Evolutionary conservation across 2,113 vertebrate genomes (phyloP).

Genomic region (Macroglossus sobrinus): DNA sequence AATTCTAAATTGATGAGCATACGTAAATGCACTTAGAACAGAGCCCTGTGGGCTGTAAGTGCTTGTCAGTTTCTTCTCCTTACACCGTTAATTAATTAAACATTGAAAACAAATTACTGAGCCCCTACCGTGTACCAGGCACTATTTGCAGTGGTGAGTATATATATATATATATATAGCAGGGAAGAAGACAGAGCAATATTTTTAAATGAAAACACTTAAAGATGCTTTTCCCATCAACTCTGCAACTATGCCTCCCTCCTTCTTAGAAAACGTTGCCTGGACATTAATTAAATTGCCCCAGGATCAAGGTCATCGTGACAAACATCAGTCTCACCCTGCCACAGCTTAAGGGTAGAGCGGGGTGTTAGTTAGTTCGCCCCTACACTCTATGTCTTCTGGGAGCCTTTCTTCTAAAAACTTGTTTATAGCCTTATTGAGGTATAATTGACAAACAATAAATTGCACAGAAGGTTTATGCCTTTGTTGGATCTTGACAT

Average conservation of each 20-base stretch:
- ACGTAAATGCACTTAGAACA: not conserved
- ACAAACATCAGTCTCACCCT: not conserved
- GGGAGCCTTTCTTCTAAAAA: not conserved
- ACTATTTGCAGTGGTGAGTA: rapidly evolving
- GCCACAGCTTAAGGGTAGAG: not conserved
- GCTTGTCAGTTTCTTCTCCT: not conserved
- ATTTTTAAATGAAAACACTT: not conserved
- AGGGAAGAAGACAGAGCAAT: not conserved
- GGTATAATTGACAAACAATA: not conserved
- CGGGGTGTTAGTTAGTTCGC: rapidly evolving
- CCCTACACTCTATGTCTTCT: not conserved
- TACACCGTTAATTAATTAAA: not conserved
- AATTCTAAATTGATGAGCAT: not conserved
- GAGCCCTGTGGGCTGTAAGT: rapidly evolving
- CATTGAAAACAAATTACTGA: not conserved
- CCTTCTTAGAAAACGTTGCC: not conserved
- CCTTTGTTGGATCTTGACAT: not conserved
- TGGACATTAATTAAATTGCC: not conserved
- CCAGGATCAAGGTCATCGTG: not conserved
- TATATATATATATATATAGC: no score
- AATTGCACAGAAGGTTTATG: not conserved
- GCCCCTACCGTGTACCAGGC: not conserved
- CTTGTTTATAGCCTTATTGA: not conserved
- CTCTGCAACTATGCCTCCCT: not conserved
- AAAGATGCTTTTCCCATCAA: not conserved